Conservation (phyloP, 2,888 invertebrate species). For the Parnassius mnemosyne region DNA sequence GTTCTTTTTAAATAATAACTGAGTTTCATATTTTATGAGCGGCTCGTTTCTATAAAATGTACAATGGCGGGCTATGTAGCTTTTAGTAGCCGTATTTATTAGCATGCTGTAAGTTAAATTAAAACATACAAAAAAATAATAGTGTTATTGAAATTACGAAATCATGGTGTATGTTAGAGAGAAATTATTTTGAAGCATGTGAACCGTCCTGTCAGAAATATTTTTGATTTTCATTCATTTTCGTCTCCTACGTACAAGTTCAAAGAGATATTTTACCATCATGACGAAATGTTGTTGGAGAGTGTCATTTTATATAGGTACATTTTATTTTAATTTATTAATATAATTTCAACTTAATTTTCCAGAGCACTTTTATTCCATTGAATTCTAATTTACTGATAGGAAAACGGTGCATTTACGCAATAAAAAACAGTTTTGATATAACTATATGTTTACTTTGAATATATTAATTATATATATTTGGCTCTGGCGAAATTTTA, state of each 20-base stretch:
- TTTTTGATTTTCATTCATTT: slow-evolving; percentile 2
- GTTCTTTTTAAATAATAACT: slow-evolving; percentile 20
- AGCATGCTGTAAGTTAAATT: slow-evolving; percentile 54
- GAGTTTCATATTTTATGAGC: slow-evolving; percentile 5
- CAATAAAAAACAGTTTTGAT: slow-evolving; percentile 2
- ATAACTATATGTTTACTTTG: slow-evolving; percentile 27
- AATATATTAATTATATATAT: slow-evolving; percentile 28
- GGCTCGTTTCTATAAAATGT: slow-evolving; percentile 39
- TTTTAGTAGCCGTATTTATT: slow-evolving; percentile 71
- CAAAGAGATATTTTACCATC: slow-evolving; percentile 33
- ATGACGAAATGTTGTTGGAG: slow-evolving; percentile 31
- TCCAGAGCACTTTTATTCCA: slow-evolving; percentile 18
- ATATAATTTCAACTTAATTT: slow-evolving; percentile 12
- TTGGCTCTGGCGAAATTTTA: slow-evolving; percentile 30
- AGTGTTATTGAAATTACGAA: slow-evolving; percentile 34
- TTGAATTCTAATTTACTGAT: slow-evolving; percentile 19
- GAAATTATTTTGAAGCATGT: slow-evolving; percentile 46
- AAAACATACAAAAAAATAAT: slow-evolving; percentile 41
- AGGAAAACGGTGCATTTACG: slow-evolving; percentile 22
- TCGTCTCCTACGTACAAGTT: neutral
- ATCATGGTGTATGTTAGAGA: slow-evolving; percentile 51
- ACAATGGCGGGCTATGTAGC: slow-evolving; percentile 50
- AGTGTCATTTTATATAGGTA: slow-evolving; percentile 35
- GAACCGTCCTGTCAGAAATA: slow-evolving; percentile 52
- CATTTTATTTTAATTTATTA: slow-evolving; percentile 12